Percentiles rank a stretch among this genome's conserved stretches.
phyloP scores from a whole-genome alignment of 2,888 invertebrate genomes.

The Yponomeuta cagnagella region DNA sequence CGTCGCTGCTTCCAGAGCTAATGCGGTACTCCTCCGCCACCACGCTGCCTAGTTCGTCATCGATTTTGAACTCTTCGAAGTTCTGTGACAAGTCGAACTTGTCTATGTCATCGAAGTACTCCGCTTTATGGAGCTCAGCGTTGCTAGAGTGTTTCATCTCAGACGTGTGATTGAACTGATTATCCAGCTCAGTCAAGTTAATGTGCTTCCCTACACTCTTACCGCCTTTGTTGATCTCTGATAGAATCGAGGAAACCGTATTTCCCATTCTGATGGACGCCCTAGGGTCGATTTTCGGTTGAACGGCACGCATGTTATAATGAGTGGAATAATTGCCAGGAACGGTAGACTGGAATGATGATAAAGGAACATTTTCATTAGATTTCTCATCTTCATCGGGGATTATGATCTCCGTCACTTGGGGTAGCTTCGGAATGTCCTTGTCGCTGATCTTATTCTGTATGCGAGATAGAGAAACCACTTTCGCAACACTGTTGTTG shows the following conservation, averaged over 20 bases:
- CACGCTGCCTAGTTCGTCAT: conserved; percentile 78
- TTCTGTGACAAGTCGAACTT: conserved; percentile 83
- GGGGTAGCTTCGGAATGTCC: conserved; percentile 84
- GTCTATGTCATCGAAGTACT: conserved; percentile 71
- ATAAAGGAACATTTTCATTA: conserved; percentile 43
- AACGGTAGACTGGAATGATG: conserved; percentile 47
- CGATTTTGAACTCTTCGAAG: conserved; percentile 87
- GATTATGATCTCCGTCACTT: conserved; percentile 83
- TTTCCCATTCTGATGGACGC: conserved; percentile 78
- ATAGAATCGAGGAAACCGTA: conserved; percentile 76
- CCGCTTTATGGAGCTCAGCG: conserved; percentile 56
- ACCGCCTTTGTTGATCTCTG: conserved; percentile 74
- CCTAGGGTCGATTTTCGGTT: conserved; percentile 66
- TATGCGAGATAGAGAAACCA: conserved; percentile 61
- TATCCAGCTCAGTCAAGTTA: conserved; percentile 61
- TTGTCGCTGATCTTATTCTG: conserved; percentile 68
- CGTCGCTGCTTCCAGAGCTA: conserved; percentile 70
- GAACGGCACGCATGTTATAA: conserved; percentile 59
- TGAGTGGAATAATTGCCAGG: conserved; percentile 57
- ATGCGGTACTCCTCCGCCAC: conserved; percentile 71
- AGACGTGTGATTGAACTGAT: conserved; percentile 56
- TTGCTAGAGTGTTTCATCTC: conserved; percentile 41
- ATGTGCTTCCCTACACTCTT: conserved; percentile 63
- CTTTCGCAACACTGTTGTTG: conserved; percentile 60
- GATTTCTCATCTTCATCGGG: conserved; percentile 77